phyloP scores from a whole-genome alignment of 2,797 vertebrate genomes.

The Siniperca undulata region DNA sequence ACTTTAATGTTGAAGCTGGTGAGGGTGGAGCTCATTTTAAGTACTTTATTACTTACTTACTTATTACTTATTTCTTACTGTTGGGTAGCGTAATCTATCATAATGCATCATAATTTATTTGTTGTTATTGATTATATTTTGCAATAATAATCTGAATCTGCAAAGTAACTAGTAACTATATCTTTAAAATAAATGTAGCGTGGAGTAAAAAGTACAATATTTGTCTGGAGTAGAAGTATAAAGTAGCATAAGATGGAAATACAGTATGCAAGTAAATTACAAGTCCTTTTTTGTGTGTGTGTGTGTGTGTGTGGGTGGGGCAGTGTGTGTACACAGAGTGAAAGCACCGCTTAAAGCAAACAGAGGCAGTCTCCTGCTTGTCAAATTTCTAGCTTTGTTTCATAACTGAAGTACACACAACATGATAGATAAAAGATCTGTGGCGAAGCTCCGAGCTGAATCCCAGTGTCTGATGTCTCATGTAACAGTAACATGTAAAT shows the following conservation, averaged over 20 bases:
- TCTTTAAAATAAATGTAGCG: neutral
- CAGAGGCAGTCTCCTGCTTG: slow-evolving; percentile 28
- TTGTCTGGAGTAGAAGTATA: neutral
- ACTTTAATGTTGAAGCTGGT: neutral
- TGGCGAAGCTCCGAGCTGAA: slow-evolving; percentile 46
- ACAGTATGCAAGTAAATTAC: neutral
- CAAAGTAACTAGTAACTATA: neutral
- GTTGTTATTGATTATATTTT: neutral
- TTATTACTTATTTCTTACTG: no score
- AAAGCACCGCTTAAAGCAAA: slow-evolving; percentile 52
- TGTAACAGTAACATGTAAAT: slow-evolving; percentile 42
- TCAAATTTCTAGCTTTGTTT: slow-evolving; percentile 52
- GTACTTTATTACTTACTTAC: no score
- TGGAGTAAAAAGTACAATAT: neutral
- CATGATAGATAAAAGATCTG: slow-evolving; percentile 43
- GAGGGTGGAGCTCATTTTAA: neutral
- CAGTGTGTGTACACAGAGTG: slow-evolving; percentile 31
- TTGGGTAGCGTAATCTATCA: neutral
- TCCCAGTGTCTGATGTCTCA: slow-evolving; percentile 25
- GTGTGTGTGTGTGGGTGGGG: no score
- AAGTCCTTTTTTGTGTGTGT: neutral
- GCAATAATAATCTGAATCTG: neutral
- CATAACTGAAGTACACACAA: slow-evolving; percentile 33
- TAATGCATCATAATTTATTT: neutral
- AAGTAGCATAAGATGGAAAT: neutral